phyloP scores from a whole-genome alignment of 2,113 vertebrate species.

The Hemichromis elongatus region DNA sequence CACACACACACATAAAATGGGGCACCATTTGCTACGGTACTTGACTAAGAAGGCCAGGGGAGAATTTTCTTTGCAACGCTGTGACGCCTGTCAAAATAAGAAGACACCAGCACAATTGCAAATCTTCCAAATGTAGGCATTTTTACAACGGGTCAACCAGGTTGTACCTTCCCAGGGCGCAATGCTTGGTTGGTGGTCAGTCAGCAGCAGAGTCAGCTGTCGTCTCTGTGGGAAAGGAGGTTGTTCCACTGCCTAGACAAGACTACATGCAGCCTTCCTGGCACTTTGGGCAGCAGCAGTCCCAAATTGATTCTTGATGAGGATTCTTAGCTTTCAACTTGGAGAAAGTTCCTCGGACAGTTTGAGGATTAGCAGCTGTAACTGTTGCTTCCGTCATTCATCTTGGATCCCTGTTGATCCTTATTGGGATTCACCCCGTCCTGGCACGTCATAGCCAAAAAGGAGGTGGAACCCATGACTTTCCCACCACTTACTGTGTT shows the following conservation, averaged over 20 bases:
- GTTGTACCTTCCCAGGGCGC: constrained; percentile 33
- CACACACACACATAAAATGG: constrained; percentile 1
- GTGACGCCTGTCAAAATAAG: constrained; percentile 57
- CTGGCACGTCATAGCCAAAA: background rate
- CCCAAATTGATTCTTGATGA: background rate
- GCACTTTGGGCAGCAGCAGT: background rate
- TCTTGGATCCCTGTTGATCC: background rate
- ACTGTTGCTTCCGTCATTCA: background rate
- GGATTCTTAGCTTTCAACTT: background rate
- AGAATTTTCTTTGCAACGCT: constrained; percentile 30
- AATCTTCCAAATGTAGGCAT: constrained; percentile 66
- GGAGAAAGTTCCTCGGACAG: constrained; percentile 11
- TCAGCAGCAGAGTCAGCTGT: constrained; percentile 54
- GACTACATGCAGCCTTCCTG: background rate
- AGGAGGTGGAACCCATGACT: background rate
- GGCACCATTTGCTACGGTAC: constrained; percentile 23
- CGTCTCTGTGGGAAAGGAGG: constrained; percentile 7
- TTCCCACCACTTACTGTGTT: constrained; percentile 19
- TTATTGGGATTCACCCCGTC: background rate
- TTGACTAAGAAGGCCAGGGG: constrained; percentile 30
- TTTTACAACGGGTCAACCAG: constrained; percentile 50
- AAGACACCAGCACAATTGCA: constrained; percentile 7
- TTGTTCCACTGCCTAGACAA: background rate
- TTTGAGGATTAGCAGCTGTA: constrained; percentile 5
- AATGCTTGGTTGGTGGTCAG: constrained; percentile 54